Evolutionary conservation across 64 coral and sea anemone genomes (phyloP).

Genomic region (Pocillopora verrucosa): DNA sequence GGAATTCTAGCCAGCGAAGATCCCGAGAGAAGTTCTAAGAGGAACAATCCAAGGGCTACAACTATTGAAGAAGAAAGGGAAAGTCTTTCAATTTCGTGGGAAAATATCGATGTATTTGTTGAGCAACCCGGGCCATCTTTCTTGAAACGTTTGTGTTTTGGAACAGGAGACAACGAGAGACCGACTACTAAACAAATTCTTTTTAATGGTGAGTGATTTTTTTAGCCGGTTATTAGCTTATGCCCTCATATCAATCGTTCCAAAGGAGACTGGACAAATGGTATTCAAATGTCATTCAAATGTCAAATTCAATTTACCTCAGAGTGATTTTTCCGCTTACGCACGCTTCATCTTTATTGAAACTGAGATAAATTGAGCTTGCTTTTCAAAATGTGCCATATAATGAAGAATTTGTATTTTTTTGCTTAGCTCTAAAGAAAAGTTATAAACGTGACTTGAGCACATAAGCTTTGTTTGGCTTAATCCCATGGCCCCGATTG

Average conservation of each 20-base stretch:
- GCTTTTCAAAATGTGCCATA: no score
- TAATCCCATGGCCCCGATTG: no score
- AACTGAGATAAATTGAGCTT: no score
- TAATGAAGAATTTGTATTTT: no score
- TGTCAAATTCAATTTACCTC: no score
- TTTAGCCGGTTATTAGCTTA: neutral
- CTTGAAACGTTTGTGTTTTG: conserved; percentile 16
- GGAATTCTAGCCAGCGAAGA: neutral
- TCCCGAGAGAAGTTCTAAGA: neutral
- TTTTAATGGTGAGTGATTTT: conserved; percentile 8
- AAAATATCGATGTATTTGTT: conserved; percentile 25
- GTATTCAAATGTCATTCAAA: no score
- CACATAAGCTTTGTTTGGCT: no score
- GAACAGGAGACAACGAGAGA: neutral
- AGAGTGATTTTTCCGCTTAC: no score
- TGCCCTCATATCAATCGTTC: neutral
- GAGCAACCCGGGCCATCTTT: neutral
- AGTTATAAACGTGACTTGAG: no score
- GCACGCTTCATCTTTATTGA: neutral
- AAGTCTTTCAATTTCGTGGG: conserved; percentile 27
- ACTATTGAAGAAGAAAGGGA: neutral
- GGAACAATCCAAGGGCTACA: neutral
- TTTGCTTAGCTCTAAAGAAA: no score
- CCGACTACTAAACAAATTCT: conserved; percentile 24
- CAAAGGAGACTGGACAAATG: neutral